Evolutionary conservation across 2,113 vertebrate genomes (phyloP), one percentile per base, ranked within the genome.

Genomic region (Eptesicus fuscus): DNA sequence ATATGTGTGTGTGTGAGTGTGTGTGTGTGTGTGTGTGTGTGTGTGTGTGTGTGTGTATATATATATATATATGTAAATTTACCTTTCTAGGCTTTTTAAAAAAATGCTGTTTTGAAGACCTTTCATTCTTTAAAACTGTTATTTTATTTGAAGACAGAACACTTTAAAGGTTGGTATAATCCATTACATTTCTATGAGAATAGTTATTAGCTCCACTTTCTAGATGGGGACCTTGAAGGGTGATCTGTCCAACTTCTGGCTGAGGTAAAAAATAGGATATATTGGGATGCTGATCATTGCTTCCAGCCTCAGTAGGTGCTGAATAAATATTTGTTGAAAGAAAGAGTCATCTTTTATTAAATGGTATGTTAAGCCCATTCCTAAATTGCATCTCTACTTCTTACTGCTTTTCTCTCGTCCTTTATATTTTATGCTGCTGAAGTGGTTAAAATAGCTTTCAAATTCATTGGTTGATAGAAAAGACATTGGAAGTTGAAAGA

Each of bases 81-180:
- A 67, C 44, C 76, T 96, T 94, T 88, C 28, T 87, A 92, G 42
- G 18, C 42, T 28, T 47, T 37, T n/a, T n/a, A n/a, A 37, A 37
- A 37, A 80, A 74, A 65, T 79, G 69, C 35, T 92, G 14, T 96
- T 95, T 42, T 89, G 80, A 90, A 96, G 90, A 90, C 11, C 32
- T 87, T 91, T 94, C 17, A n/a, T 14, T 89, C 80, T 89, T 84
- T 76, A 63, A 92, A 95, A 47, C 22, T 94, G n/a, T 65, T 78
- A 82, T 85, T 97, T 90, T 86, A 88, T 96, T 95, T 87, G 91
- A 95, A 47, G 65, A 91, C 61, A 93, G 92, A 94, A 51, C 22
- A 88, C 61, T 94, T 80, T 90, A 82, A 92, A 88, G 86, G 47
- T 95, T 70, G 63, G 35, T 86, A 87, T 79, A 83, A 51, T 73